Base-by-base conservation (phyloP, 2,113 vertebrate genomes). In the Hydrolagus affinis region DNA sequence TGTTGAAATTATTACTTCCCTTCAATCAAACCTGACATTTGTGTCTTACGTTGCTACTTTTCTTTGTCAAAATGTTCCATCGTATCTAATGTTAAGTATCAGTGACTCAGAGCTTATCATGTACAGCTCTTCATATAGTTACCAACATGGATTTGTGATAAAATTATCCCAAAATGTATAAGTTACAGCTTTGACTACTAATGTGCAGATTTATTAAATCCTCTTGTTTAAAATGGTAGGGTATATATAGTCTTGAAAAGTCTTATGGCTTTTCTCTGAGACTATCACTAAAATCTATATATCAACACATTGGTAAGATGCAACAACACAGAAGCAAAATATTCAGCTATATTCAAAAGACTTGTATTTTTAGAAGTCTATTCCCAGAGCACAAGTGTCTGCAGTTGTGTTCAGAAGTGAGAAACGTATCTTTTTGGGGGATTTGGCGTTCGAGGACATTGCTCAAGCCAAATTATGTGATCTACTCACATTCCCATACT, bases 1-100 rank as follows among this genome's bases (percentile, higher is more conserved):
- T 90, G 90, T 86, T 90, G 88, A 86, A 90, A 90, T 89, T 89
- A 89, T 85, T 85, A 89, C 59, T 86, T 92, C 68, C 86, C 56
- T 87, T 89, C 68, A 88, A 32, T 90, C 89, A 91, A 89, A 87
- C 89, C 83, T 88, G 89, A 85, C 86, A 86, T 17, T 21, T 91
- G 88, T 87, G 86, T 89, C 88, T 56, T 86, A 88, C 71, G 88
- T 87, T 85, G 88, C 90, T 64, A 30, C 14, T 7, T 25, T 83
- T 83, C 32, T 83, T 66, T 64, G 25, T 83, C 66, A 66, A 83
- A 83, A 66, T 83, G 32, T 83, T 83, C 78, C 64, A 15, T 66
- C 62, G 66, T 83, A 66, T 66, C 66, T 83, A 83, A 83, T 64
- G 62, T 83, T 66, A 83, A 83, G 66, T 7, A 68, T 83, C 60